Percentiles rank a stretch among this genome's conserved stretches.
Evolutionary conservation across 1,140 invertebrate genomes (phyloP).

Genomic region (Drosophila pandora): DNA sequence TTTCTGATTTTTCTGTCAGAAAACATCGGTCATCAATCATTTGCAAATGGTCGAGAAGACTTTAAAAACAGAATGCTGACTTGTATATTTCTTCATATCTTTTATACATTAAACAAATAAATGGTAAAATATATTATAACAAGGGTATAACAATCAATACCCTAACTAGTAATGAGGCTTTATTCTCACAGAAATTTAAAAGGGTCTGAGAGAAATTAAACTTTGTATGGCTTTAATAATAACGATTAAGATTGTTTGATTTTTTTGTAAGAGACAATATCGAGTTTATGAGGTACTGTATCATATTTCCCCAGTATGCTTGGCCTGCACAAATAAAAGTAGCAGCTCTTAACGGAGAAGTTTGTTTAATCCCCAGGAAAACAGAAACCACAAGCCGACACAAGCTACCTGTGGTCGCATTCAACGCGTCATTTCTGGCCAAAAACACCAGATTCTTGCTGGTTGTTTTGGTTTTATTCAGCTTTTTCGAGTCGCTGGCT

Average conservation of each 20-base stretch:
- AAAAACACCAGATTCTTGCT: constrained; percentile 44
- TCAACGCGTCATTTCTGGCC: constrained; percentile 44
- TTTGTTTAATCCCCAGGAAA: constrained; percentile 19
- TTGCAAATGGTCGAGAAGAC: not conserved
- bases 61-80: not conserved
- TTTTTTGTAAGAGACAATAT: not conserved
- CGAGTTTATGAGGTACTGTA: not conserved
- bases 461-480: constrained; percentile 25
- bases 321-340: constrained; percentile 2
- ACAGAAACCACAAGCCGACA: constrained; percentile 34
- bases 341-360: constrained; percentile 8
- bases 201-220: not conserved
- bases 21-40: constrained; percentile 5
- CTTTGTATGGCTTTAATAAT: not conserved
- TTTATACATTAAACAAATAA: not conserved
- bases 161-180: not conserved
- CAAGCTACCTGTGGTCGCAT: constrained; percentile 51
- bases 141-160: not conserved
- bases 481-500: constrained; percentile 20
- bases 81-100: not conserved
- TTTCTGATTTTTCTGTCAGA: constrained; percentile 17
- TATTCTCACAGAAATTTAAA: no score
- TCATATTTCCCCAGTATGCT: constrained; percentile 15
- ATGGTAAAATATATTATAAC: not conserved
- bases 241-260: not conserved